Conservation (phyloP, 2,797 vertebrate species). For the Centroberyx gerrardi region DNA sequence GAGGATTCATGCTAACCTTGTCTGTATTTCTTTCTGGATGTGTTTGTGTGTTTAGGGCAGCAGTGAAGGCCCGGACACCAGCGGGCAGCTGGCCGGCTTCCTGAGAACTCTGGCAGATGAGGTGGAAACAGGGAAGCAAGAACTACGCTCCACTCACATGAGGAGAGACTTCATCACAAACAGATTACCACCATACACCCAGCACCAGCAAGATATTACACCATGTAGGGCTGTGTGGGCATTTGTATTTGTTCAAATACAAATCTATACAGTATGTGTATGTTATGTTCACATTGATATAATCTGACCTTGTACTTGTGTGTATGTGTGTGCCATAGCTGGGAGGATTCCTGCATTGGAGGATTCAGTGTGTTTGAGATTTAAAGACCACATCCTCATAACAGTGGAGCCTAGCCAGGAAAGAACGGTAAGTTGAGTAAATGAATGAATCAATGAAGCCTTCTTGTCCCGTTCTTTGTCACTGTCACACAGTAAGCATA, state of each 20-base stretch:
- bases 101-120: constrained; percentile 86
- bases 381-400: constrained; percentile 88
- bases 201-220: constrained; percentile 57
- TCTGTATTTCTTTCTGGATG: background rate
- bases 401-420: constrained; percentile 87
- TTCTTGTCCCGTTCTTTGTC: too few relatives aligned
- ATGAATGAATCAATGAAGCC: background rate
- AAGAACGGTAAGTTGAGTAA: constrained; percentile 82
- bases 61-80: constrained; percentile 51
- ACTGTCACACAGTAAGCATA: too few relatives aligned
- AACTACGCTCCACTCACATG: constrained; percentile 87
- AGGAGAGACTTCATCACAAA: constrained; percentile 91
- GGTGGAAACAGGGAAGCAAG: constrained; percentile 78
- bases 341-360: constrained; percentile 86
- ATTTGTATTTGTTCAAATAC: background rate
- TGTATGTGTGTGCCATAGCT: constrained; percentile 73
- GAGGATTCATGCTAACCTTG: too few relatives aligned
- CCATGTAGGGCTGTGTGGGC: constrained; percentile 78
- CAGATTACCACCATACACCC: constrained; percentile 88
- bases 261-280: too few relatives aligned
- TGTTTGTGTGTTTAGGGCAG: constrained; percentile 74
- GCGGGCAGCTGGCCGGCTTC: constrained; percentile 77
- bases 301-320: background rate
- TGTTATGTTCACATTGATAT: background rate
- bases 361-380: constrained; percentile 86